A percentile compares a stretch with the other conserved stretches of the same genome.
Conservation (phyloP, 2,888 invertebrate species). For the Drosophila cognata region DNA sequence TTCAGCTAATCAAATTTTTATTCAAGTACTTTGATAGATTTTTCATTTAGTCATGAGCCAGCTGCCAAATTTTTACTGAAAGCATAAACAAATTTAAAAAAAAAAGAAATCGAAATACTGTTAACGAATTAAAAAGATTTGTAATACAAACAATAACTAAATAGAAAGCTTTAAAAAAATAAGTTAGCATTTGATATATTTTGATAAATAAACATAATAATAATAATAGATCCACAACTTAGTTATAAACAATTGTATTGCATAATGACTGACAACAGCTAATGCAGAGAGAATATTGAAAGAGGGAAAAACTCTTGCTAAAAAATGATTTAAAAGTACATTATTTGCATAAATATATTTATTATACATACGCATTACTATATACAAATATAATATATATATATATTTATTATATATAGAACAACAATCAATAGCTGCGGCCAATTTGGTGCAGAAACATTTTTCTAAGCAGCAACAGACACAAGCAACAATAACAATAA, state of each 20-base stretch:
- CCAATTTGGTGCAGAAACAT: constrained; percentile 19
- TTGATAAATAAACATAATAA: constrained; percentile 60
- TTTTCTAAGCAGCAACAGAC: constrained; percentile 38
- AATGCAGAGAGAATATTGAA: constrained; percentile 14
- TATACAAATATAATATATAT: constrained; percentile 40
- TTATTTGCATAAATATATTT: constrained; percentile 36
- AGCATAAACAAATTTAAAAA: constrained; percentile 19
- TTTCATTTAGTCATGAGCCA: constrained; percentile 56
- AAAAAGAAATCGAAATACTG: constrained; percentile 13
- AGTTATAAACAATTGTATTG: constrained; percentile 62
- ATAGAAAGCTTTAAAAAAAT: constrained; percentile 76
- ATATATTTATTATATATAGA: constrained; percentile 38
- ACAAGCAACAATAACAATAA: constrained; percentile 49
- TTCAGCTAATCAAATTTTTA: constrained; percentile 42
- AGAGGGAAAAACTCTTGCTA: constrained; percentile 32
- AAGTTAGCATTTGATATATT: constrained; percentile 77
- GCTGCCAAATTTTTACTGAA: constrained; percentile 70
- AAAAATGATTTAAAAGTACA: constrained; percentile 33
- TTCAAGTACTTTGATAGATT: constrained; percentile 27
- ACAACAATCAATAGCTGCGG: constrained; percentile 36
- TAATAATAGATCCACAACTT: constrained; percentile 34
- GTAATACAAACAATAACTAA: constrained; percentile 73
- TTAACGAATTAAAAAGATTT: constrained; percentile 30
- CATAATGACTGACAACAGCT: constrained; percentile 58
- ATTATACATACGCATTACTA: constrained; percentile 47